Conservation (phyloP, 1,140 invertebrate species). For the Drosophila santomea region DNA sequence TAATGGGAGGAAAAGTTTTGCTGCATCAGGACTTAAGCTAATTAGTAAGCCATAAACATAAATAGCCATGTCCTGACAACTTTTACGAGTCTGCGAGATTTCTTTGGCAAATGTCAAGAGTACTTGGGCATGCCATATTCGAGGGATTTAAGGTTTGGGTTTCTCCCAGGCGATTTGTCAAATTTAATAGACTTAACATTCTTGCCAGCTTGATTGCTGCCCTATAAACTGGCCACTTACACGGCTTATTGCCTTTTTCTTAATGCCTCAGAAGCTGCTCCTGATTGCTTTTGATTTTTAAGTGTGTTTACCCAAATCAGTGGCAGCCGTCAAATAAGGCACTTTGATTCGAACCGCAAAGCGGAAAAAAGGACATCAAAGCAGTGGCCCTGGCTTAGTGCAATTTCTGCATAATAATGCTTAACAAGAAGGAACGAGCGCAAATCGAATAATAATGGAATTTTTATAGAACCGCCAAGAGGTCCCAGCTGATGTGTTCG, state of each 20-base stretch:
- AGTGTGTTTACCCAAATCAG: slow-evolving; percentile 71
- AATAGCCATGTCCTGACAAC: slow-evolving; percentile 43
- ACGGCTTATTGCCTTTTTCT: slow-evolving; percentile 75
- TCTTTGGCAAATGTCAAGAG: slow-evolving; percentile 16
- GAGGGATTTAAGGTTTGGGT: slow-evolving; percentile 23
- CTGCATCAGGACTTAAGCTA: slow-evolving; percentile 43
- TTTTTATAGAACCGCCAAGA: slow-evolving; percentile 31
- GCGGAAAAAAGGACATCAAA: slow-evolving; percentile 68
- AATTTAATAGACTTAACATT: slow-evolving; percentile 72
- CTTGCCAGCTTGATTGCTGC: slow-evolving; percentile 44
- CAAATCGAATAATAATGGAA: slow-evolving; percentile 29
- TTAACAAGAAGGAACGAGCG: slow-evolving; percentile 40
- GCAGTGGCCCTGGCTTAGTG: slow-evolving; percentile 54
- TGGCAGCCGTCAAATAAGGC: slow-evolving; percentile 68
- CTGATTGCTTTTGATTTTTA: slow-evolving; percentile 28
- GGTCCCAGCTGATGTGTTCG: slow-evolving; percentile 9
- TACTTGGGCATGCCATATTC: slow-evolving; percentile 4
- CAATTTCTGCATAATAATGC: slow-evolving; percentile 79
- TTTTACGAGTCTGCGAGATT: slow-evolving; percentile 16
- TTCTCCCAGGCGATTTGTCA: slow-evolving; percentile 62
- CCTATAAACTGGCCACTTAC: slow-evolving; percentile 72
- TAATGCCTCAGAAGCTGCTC: slow-evolving; percentile 32
- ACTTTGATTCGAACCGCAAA: slow-evolving; percentile 67
- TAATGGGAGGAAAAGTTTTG: slow-evolving; percentile 49
- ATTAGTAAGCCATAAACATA: slow-evolving; percentile 54